Conservation (phyloP, 1,140 invertebrate genomes). For the Cotesia chilonis region DNA sequence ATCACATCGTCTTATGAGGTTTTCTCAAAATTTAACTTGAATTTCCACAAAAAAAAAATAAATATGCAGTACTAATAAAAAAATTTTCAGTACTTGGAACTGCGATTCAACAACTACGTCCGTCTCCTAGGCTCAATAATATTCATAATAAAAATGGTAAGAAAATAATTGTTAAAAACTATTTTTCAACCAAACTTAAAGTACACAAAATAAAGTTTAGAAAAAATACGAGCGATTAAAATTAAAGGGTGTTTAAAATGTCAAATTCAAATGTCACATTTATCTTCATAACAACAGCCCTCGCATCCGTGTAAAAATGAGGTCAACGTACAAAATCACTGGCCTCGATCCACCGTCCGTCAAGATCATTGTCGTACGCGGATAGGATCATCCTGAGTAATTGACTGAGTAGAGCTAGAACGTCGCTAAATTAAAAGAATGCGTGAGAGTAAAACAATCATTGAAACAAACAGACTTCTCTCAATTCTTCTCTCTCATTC, state of each 20-base stretch:
- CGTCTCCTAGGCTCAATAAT: constrained; percentile 73
- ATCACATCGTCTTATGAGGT: constrained; percentile 88
- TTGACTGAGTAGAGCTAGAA: neutral
- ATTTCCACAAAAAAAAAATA: too few relatives aligned
- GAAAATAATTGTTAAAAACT: constrained; percentile 25
- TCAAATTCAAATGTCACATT: neutral
- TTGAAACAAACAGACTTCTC: neutral
- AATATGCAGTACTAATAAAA: too few relatives aligned
- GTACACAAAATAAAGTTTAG: too few relatives aligned
- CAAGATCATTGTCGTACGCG: constrained; percentile 23
- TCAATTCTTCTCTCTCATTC: constrained; percentile 5
- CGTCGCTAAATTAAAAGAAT: neutral
- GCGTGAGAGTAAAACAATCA: constrained; percentile 10
- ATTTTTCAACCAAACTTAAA: neutral
- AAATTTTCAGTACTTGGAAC: constrained; percentile 75
- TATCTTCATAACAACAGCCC: constrained; percentile 4
- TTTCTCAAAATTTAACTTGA: constrained; percentile 34
- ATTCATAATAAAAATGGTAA: constrained; percentile 72
- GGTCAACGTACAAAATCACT: constrained; percentile 9
- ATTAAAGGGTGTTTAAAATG: neutral
- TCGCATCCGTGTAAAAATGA: constrained; percentile 6
- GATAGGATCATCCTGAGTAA: constrained; percentile 5
- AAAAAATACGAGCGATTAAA: too few relatives aligned
- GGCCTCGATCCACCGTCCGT: neutral
- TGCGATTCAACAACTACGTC: constrained; percentile 72